Base-by-base conservation (phyloP, 2,797 vertebrate species). In the Tarsius wallacei region DNA sequence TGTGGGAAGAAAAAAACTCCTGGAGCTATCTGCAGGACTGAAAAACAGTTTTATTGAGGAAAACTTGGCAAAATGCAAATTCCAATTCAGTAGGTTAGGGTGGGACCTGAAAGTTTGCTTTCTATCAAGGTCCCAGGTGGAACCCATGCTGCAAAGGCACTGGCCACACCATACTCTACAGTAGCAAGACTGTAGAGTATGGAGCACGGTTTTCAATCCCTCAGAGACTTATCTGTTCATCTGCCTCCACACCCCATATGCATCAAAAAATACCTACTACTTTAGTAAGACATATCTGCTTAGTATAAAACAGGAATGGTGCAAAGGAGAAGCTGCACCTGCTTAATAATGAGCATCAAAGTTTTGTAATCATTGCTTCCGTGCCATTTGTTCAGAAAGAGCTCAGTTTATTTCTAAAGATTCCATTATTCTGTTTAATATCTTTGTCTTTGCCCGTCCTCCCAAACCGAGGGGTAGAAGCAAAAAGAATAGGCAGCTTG, bases 41-140 rank as follows among this genome's bases (percentile, higher is more conserved):
- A 96, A 95, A 81, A 80, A 51, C 5, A 95, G 42, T 24, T 84
- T 92, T 66, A 36, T 74, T 73, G 57, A 22, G 7, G 16, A 21
- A 55, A 93, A 57, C 42, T n/a, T 4, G 0, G 26, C 70, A 93
- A 94, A 95, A 59, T 51, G 61, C 14, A 87, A 22, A 77, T 61
- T 77, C 81, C 51, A 70, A 0, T 53, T 63, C 12, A 78, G 53
- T 33, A 64, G 21, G 24, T 51, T 89, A 11, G 68, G 61, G 26
- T 24, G 3, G 33, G 16, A 4, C 47, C 73, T 61, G 19, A 51
- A 26, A 61, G 36, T 59, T 78, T 42, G 9, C 51, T 78, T 24
- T n/a, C 64, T 47, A 19, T n/a, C 5, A 49, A 59, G 87, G 12
- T 49, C 51, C 36, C 6, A n/a, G 31, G 10, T 49, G 31, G 15